Base-by-base conservation (phyloP, 2,797 vertebrate genomes). In the Lates japonicus region DNA sequence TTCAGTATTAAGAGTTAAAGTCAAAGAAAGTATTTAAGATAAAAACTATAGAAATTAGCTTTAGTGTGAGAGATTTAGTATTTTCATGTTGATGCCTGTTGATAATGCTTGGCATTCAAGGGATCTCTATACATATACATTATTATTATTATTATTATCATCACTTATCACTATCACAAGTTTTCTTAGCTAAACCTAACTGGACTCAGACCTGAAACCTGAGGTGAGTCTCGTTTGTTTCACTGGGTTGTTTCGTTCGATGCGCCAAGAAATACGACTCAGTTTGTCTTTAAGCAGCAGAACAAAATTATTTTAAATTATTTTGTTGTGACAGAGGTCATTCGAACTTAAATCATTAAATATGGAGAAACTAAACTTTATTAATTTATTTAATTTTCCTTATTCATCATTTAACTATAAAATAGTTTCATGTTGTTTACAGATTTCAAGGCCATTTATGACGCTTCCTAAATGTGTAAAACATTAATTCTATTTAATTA, bases 1-100 rank as follows among this genome's bases (percentile, higher is more conserved):
- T 94, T 91, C 96, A 96, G 94, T 97, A 96, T 98, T 97, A 96
- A 97, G 95, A 95, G 87, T 93, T 88, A 94, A 91, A 90, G 88
- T 85, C 91, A 94, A 93, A 94, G 91, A 93, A 92, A 92, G 94
- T 95, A 96, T 96, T 96, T 96, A 93, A 96, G 96, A 97, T 94
- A 93, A 92, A 94, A 93, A 94, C 85, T 90, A 95, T 94, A 95
- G 93, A 96, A 96, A 95, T 96, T 91, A 96, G 95, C 95, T 97
- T 93, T 97, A 97, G 96, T 95, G 92, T n/a, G n/a, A n/a, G 92
- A 96, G 95, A 96, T 95, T 95, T 96, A 94, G 96, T 96, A 96
- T 96, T 95, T 96, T 96, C 96, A 95, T 96, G 95, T 96, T 88
- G 91, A 96, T 94, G 96, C 96, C 95, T 95, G 95, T 95, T 94